Evolutionary conservation across 2,797 vertebrate genomes (phyloP), one percentile per base, ranked within the genome.

Genomic region (Molossus alvarezi): DNA sequence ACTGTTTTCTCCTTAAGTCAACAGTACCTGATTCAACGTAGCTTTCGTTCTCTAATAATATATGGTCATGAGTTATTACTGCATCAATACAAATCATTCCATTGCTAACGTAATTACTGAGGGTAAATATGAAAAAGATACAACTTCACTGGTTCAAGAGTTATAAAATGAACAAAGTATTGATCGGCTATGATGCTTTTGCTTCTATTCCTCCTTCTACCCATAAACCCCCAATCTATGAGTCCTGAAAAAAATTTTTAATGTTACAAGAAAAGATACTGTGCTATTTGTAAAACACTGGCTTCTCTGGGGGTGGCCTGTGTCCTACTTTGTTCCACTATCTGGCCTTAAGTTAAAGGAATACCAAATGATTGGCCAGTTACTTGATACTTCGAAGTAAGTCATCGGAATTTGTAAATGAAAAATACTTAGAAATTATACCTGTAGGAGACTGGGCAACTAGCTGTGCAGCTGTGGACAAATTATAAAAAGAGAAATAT

Each of bases 1-100:
- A 94, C 69, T 84, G 69, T 97, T 97, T 96, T 91, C 75, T 62
- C 83, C 95, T 95, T 94, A 94, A 92, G 94, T 91, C 75, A 92
- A 92, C 69, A 90, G 53, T 37, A 53, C 62, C 89, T 93, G 77
- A 97, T 92, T 95, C 94, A 95, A 76, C 58, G 84, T 82, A 91
- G 64, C 84, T 95, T 96, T 95, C 90, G 94, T 82, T 62, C 53
- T 88, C 41, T 91, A 90, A 95, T 86, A 96, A 95, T 85, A 62
- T 69, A 95, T 88, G n/a, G 48, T 94, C 62, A 58, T 87, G 86
- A 96, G 64, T 88, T 95, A 88, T 72, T 89, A 75, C 72, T 57
- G 5, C 37, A 64, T 82, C 65, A 18, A 33, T 88, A 87, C 57
- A 92, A 96, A 92, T 80, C 85, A 69, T 58, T 71, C 79, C 27